Evolutionary conservation across 2,888 invertebrate species (phyloP).

Genomic region (Magallana nippona): DNA sequence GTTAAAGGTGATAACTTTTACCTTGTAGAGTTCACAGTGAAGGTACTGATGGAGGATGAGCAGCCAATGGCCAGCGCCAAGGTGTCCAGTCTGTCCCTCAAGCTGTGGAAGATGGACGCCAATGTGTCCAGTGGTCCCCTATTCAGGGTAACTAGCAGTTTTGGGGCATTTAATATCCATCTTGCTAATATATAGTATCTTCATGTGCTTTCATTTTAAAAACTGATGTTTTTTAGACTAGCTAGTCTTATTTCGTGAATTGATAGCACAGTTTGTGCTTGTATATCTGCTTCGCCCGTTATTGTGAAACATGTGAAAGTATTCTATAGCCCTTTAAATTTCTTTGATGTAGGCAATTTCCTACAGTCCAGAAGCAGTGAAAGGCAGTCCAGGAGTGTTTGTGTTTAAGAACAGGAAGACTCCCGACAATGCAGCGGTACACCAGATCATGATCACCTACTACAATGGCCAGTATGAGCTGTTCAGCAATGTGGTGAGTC

Average conservation of each 20-base stretch:
- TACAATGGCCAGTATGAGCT: constrained; percentile 74
- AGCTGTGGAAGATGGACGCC: constrained; percentile 73
- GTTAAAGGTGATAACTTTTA: too few relatives aligned
- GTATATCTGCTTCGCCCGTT: neutral
- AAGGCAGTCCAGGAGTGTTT: constrained; percentile 65
- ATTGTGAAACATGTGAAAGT: neutral
- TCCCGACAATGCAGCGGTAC: constrained; percentile 73
- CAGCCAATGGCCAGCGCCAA: constrained; percentile 68
- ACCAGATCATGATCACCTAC: constrained; percentile 77
- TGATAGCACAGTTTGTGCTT: neutral
- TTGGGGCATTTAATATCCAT: too few relatives aligned
- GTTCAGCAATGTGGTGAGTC: constrained; percentile 74
- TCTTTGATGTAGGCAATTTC: constrained; percentile 65
- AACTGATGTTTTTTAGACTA: too few relatives aligned
- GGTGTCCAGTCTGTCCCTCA: constrained; percentile 72
- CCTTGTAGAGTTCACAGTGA: constrained; percentile 71
- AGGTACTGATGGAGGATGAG: constrained; percentile 75
- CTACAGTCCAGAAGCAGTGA: constrained; percentile 64
- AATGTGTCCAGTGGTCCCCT: constrained; percentile 61
- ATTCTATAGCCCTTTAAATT: neutral
- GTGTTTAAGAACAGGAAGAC: constrained; percentile 70
- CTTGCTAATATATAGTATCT: too few relatives aligned
- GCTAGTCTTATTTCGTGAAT: too few relatives aligned
- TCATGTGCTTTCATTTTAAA: too few relatives aligned
- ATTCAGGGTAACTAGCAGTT: constrained; percentile 57